Base-by-base conservation (phyloP, 2,797 vertebrate species). In the Siniperca undulata region DNA sequence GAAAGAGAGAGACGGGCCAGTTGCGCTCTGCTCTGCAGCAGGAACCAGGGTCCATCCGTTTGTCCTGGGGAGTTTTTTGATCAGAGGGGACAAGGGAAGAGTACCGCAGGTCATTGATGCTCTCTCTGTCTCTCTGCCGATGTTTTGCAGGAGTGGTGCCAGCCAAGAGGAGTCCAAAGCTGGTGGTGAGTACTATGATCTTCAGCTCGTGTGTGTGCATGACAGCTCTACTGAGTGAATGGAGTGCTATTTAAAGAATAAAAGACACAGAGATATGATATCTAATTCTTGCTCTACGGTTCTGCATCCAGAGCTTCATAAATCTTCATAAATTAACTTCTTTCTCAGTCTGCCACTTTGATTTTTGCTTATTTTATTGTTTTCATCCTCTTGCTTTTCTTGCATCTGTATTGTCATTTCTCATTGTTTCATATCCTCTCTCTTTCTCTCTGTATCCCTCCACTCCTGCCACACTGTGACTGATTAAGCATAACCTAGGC, bases 131-230 rank as follows among this genome's bases (percentile, higher is more conserved):
- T 95, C 94, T 97, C 93, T 98, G 95, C 96, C 97, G 97, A 96
- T 96, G 95, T 96, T 97, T 98, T 97, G 90, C 97, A 99, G 98
- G 98, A 95, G 96, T 98, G 95, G 97, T 97, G 74, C 97, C 97
- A 92, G 96, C 98, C 95, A 99, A 99, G 97, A 97, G 98, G 96
- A 99, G 98, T 94, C 98, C 98, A 88, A 99, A 99, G 97, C 97
- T 98, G 97, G 97, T 98, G 97, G 98, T 99, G 96, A 99, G 98
- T 96, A 96, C 94, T 86, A 40, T 74, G 80, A 75, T 78, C 77
- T 81, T 86, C 73, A 72, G 27, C 74, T 80, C 66, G 27, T 86
- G 68, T 86, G 77, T 86, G 70, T 80, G 81, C 58, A 40, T 89
- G 69, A 83, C 46, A 56, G 14, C 66, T 83, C 53, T 30, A 48